Base-by-base conservation (phyloP, 1,140 invertebrate genomes). In the Drosophila orena region DNA sequence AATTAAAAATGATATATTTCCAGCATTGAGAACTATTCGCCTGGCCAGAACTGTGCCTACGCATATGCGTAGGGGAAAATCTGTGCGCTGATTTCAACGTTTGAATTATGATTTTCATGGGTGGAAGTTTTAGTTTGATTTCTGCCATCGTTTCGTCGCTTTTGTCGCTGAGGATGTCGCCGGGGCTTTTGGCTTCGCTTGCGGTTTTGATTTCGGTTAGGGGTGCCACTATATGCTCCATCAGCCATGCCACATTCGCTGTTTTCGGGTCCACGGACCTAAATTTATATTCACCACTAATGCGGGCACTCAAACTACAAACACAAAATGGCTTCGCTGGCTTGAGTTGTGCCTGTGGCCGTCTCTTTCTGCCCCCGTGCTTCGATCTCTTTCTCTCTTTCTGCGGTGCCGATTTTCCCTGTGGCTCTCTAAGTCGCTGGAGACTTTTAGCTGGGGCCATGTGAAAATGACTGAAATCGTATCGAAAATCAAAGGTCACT, bases 401-500 rank as follows among this genome's bases (percentile, higher is more conserved):
- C 4, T 47, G 17, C 5, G 22, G 1, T 37, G 1, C 50, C 4
- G 17, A 35, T 42, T 49, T 11, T 60, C 12, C 52, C 37, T 30
- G 15, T 38, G 30, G 59, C 24, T 50, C 20, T 42, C 20, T 62
- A 15, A 37, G 56, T 77, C 83, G 56, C 83, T 89, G 52, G 84
- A 89, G 84, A 89, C 84, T 84, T 79, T 74, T 86, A 73, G 84
- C 66, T 47, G 70, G 71, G 79, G 70, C 83, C 84, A 86, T 89
- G 83, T 70, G 83, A 88, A 86, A 86, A 88, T 89, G 79, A 89
- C 72, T 89, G 77, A 80, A 89, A 71, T 89, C 85, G 84, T 90
- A 89, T 80, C 84, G 84, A 84, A 89, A 89, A 89, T 89, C 84
- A 89, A 89, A 89, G 84, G 84, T 89, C 84, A 89, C 84, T 89